Conservation (phyloP, 1,140 invertebrate species). For the Drosophila orosa region DNA sequence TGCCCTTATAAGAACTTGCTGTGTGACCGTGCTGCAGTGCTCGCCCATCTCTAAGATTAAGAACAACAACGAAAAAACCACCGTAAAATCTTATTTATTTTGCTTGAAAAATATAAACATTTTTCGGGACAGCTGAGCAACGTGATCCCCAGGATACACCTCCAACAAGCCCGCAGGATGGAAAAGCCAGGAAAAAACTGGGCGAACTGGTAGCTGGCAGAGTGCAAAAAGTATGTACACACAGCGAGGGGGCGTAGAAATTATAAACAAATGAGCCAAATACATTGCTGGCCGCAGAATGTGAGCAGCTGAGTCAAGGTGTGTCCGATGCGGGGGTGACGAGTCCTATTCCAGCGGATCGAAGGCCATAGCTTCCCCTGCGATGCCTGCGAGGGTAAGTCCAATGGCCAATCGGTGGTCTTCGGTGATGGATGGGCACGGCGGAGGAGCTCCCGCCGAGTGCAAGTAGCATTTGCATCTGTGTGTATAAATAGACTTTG, state of each 20-base stretch:
- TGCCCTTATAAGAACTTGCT: background rate
- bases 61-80: constrained; percentile 48
- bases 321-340: constrained; percentile 28
- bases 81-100: constrained; percentile 29
- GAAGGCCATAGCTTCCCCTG: background rate
- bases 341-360: constrained; percentile 1
- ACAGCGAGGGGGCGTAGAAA: constrained; percentile 29
- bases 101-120: background rate
- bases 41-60: constrained; percentile 34
- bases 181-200: background rate
- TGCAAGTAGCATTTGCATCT: constrained; percentile 9
- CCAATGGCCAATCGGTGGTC: background rate
- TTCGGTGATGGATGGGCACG: constrained; percentile 24
- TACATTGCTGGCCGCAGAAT: constrained; percentile 20
- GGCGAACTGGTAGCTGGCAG: background rate
- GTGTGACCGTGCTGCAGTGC: constrained; percentile 1
- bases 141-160: background rate
- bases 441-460: background rate
- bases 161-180: background rate
- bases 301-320: constrained; percentile 14
- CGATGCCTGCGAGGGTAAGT: constrained; percentile 26
- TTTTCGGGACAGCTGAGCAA: background rate
- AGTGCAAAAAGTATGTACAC: constrained; percentile 46
- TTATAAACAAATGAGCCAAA: constrained; percentile 42
- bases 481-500: constrained; percentile 4